A percentile compares a stretch with the other conserved stretches of the same genome.
These are phyloP conservation scores for Chiroxiphia lanceolata DNA, from an alignment of 2,797 vertebrate species.

Conservation along the genomic window DNA sequence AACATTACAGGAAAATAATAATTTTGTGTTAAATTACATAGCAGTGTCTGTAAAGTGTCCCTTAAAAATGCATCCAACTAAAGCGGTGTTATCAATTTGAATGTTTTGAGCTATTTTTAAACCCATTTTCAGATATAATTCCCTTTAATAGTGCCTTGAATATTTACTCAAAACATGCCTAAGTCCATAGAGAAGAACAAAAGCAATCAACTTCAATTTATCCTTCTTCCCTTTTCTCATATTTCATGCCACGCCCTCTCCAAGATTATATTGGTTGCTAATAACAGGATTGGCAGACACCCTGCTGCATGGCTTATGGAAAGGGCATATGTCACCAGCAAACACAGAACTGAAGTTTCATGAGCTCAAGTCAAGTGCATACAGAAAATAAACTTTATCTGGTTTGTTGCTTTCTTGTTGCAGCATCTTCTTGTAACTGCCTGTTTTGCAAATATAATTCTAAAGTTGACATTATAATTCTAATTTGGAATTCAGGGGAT, in stretches of 20 bases:
- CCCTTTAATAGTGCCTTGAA: background rate
- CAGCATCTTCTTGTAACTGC: background rate
- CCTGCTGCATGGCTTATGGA: background rate
- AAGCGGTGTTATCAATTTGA: background rate
- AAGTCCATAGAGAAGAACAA: background rate
- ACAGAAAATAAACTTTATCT: background rate
- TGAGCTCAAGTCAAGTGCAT: background rate
- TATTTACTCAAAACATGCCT: background rate
- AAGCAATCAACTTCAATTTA: background rate
- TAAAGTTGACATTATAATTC: slow-evolving; percentile 8
- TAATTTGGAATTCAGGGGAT: slow-evolving; percentile 39
- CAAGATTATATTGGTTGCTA: background rate
- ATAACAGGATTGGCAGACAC: background rate
- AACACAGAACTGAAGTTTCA: background rate
- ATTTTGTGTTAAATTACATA: background rate
- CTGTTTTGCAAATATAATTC: background rate
- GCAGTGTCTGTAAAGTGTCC: background rate
- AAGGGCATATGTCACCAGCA: background rate
- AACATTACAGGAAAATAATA: background rate
- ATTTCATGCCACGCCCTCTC: background rate
- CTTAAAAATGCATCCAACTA: background rate
- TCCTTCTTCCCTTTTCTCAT: background rate
- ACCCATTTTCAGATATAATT: background rate
- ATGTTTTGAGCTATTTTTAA: background rate
- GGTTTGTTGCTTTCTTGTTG: background rate